Evolutionary conservation across 2,888 invertebrate species (phyloP).

Genomic region (Dendrolimus pini): DNA sequence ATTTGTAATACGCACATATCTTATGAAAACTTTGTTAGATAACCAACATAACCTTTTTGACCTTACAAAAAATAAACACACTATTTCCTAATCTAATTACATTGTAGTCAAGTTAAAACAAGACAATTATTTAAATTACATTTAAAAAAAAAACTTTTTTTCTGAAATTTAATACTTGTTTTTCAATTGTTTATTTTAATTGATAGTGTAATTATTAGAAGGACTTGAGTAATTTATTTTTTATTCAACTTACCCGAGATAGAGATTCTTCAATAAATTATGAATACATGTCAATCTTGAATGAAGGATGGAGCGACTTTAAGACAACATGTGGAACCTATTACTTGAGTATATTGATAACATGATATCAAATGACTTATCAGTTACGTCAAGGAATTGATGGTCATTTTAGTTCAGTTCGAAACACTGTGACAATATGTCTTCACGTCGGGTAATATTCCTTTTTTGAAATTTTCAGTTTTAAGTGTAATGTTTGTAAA

Average conservation of each 20-base stretch:
- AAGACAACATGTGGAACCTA: conserved; percentile 26
- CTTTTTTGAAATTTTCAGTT: conserved; percentile 11
- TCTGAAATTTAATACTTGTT: too few relatives aligned
- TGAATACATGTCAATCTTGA: conserved; percentile 24
- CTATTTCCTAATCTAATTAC: neutral
- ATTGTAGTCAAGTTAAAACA: too few relatives aligned
- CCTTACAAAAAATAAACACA: conserved; percentile 22
- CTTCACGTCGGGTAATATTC: conserved; percentile 58
- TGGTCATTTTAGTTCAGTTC: conserved; percentile 54
- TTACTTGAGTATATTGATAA: conserved; percentile 44
- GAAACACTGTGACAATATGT: conserved; percentile 58
- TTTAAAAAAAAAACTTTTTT: too few relatives aligned
- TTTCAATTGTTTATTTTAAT: too few relatives aligned
- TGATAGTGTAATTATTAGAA: too few relatives aligned
- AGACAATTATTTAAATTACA: too few relatives aligned
- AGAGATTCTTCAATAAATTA: conserved; percentile 11
- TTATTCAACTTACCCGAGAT: conserved; percentile 11
- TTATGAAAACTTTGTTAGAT: conserved; percentile 38
- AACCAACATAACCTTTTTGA: conserved; percentile 57
- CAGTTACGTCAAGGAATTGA: conserved; percentile 49
- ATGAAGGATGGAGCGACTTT: conserved; percentile 32
- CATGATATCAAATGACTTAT: conserved; percentile 44
- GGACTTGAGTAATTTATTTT: too few relatives aligned
- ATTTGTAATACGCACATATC: conserved; percentile 1
- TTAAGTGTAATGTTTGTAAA: conserved; percentile 1